Percentiles rank a stretch among this genome's conserved stretches.
These are phyloP conservation scores for Anguilla anguilla DNA, from an alignment of 2,797 vertebrate species.

Conservation along the genomic window DNA sequence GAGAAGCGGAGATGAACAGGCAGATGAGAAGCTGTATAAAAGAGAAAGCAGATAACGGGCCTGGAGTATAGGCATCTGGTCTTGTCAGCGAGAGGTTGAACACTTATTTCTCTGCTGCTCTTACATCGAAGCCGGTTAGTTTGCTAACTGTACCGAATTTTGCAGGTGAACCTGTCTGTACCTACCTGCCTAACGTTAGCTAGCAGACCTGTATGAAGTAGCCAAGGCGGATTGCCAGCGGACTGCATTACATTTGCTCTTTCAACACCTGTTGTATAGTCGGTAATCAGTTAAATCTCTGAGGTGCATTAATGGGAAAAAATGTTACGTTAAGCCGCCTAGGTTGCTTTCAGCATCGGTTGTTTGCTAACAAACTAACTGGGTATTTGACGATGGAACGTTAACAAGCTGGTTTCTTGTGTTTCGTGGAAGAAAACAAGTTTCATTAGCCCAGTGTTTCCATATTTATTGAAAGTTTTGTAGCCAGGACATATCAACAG, in stretches of 20 bases:
- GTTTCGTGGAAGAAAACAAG: background rate
- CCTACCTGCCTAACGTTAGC: background rate
- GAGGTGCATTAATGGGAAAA: background rate
- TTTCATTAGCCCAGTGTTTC: background rate
- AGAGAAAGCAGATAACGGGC: constrained; percentile 14
- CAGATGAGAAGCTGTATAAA: constrained; percentile 12
- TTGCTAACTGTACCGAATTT: background rate
- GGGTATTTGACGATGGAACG: background rate
- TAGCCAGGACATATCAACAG: background rate
- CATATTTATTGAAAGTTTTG: background rate
- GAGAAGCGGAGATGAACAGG: background rate
- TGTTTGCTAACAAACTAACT: background rate
- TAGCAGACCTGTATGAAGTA: background rate
- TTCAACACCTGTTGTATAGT: constrained; percentile 1
- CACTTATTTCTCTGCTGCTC: background rate
- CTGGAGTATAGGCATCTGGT: background rate
- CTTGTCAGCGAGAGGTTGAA: background rate
- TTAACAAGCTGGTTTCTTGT: background rate
- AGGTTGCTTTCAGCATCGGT: background rate
- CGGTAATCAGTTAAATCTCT: background rate
- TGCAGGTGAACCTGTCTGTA: constrained; percentile 13
- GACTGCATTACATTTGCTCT: background rate
- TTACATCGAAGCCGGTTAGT: background rate
- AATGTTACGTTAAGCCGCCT: background rate
- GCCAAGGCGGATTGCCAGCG: background rate